phyloP scores from a whole-genome alignment of 92 coral and sea anemone species.

The Micromussa lordhowensis region DNA sequence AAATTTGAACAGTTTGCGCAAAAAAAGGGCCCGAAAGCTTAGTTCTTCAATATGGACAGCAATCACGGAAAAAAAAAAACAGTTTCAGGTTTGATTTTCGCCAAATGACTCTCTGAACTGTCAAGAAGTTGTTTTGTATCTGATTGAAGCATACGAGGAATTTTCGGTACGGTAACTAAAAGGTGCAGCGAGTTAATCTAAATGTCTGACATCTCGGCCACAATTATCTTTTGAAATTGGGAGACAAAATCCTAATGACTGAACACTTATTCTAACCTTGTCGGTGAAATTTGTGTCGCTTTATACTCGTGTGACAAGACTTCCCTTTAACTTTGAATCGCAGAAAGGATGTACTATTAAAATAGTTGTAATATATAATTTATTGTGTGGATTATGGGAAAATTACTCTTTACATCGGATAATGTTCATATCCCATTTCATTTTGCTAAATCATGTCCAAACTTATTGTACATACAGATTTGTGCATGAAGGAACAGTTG shows the following conservation, averaged over 20 bases:
- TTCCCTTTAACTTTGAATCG: neutral
- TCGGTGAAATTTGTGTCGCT: neutral
- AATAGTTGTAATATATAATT: neutral
- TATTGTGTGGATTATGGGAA: neutral
- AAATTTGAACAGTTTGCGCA: neutral
- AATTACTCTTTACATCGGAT: neutral
- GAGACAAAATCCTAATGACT: neutral
- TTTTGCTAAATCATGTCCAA: neutral
- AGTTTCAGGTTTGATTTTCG: neutral
- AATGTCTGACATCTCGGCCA: neutral
- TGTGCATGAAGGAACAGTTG: neutral
- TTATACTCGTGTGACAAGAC: neutral
- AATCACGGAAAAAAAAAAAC: neutral
- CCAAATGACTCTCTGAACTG: too few relatives aligned
- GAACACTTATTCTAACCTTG: neutral
- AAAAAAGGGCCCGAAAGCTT: neutral
- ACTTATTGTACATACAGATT: neutral
- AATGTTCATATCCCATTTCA: neutral
- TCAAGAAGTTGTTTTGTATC: neutral
- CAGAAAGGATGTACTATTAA: neutral
- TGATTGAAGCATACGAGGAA: neutral
- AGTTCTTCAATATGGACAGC: neutral
- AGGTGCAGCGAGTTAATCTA: neutral
- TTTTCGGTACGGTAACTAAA: neutral
- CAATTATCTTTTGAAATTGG: neutral